Conservation (phyloP, 2,113 vertebrate genomes). For the Piaya cayana region DNA sequence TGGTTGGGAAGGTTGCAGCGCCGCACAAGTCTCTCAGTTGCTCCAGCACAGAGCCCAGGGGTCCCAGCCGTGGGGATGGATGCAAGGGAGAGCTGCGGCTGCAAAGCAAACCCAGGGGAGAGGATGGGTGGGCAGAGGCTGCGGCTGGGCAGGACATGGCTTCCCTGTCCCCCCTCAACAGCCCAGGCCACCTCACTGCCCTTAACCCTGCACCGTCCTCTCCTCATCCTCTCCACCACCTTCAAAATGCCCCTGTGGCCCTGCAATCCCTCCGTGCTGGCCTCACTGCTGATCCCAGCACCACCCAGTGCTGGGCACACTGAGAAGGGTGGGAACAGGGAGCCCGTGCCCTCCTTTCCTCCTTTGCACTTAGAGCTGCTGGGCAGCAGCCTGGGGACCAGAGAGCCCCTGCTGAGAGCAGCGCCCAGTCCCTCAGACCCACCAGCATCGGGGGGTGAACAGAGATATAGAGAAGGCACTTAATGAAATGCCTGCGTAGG, state of each 20-base stretch:
- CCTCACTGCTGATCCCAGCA: background rate
- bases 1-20: background rate
- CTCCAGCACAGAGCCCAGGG: accelerated
- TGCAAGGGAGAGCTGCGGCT: background rate
- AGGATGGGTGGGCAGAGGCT: background rate
- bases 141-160: background rate
- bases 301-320: background rate
- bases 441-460: background rate
- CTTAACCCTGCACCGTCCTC: background rate
- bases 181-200: background rate
- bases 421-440: background rate
- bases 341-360: background rate
- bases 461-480: background rate
- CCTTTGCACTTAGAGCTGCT: background rate
- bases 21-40: background rate
- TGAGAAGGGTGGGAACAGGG: background rate
- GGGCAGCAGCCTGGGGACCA: background rate
- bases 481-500: background rate
- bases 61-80: background rate
- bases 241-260: too few species aligned
- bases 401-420: background rate
- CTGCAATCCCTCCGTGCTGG: accelerated
- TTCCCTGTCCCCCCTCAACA: too few species aligned
- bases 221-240: background rate
- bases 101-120: background rate